Percentiles rank a stretch among this genome's conserved stretches.
Evolutionary conservation across 2,888 invertebrate species (phyloP).

Genomic region (Peribatodes rhomboidaria): DNA sequence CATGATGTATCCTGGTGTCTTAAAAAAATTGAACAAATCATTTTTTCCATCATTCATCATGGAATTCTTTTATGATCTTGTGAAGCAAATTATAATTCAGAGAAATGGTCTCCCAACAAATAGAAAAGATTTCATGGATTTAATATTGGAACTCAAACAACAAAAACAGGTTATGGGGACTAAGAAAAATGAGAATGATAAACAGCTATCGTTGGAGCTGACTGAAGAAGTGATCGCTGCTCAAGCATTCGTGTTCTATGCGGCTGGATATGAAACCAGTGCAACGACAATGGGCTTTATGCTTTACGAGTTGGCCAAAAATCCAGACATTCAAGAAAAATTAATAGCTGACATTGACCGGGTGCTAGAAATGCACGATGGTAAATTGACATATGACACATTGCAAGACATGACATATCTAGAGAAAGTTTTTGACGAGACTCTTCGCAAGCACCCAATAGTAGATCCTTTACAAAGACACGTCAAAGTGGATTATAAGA

Average conservation of each 20-base stretch:
- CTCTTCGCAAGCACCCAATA: constrained; percentile 76
- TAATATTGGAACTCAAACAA: constrained; percentile 56
- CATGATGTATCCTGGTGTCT: constrained; percentile 62
- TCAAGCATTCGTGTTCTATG: constrained; percentile 74
- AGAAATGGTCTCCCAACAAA: constrained; percentile 55
- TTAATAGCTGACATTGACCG: constrained; percentile 61
- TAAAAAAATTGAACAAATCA: constrained; percentile 54
- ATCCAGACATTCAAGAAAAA: constrained; percentile 70
- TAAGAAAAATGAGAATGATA: constrained; percentile 42
- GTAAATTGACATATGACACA: constrained; percentile 66
- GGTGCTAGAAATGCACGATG: constrained; percentile 56
- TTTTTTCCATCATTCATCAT: constrained; percentile 51
- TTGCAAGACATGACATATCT: constrained; percentile 70
- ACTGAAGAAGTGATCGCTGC: constrained; percentile 66
- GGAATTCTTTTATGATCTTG: constrained; percentile 56
- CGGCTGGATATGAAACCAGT: constrained; percentile 78
- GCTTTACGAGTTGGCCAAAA: constrained; percentile 66
- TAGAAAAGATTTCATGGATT: constrained; percentile 51
- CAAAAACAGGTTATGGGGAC: constrained; percentile 48
- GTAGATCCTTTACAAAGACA: constrained; percentile 67
- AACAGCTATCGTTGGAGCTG: constrained; percentile 50
- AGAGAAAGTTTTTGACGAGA: constrained; percentile 67
- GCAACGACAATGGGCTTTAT: constrained; percentile 69
- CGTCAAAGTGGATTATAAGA: constrained; percentile 60
- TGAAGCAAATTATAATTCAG: constrained; percentile 51